phyloP scores from a whole-genome alignment of 2,113 vertebrate genomes.

The Raja brachyura region DNA sequence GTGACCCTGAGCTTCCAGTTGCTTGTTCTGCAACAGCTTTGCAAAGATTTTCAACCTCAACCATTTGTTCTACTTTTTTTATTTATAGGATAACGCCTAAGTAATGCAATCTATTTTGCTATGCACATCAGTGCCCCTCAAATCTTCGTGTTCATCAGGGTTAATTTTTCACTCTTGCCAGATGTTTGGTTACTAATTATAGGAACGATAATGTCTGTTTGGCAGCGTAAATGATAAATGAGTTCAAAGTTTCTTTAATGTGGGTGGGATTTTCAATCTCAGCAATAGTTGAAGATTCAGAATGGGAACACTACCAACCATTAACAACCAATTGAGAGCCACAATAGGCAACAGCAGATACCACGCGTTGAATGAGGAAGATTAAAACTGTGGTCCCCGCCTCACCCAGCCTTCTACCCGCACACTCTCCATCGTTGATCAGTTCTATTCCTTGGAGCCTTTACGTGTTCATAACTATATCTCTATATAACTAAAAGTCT shows the following conservation, averaged over 20 bases:
- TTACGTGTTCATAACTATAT: neutral
- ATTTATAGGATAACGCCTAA: too few relatives aligned
- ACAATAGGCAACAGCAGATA: neutral
- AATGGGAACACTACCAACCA: neutral
- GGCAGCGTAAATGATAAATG: slow-evolving; percentile 9
- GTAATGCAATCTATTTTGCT: neutral
- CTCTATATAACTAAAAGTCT: too few relatives aligned
- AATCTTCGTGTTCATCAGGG: neutral
- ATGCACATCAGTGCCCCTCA: neutral
- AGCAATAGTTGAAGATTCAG: neutral
- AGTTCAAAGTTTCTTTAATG: neutral
- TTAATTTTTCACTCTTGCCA: slow-evolving; percentile 1
- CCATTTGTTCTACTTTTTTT: neutral
- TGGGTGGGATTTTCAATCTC: neutral
- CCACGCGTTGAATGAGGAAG: neutral
- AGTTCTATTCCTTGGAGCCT: neutral
- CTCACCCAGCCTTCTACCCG: neutral
- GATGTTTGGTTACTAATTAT: neutral
- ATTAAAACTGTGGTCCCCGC: neutral
- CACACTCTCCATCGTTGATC: neutral
- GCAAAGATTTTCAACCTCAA: neutral
- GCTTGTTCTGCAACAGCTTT: neutral
- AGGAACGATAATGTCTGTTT: neutral
- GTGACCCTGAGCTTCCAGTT: too few relatives aligned
- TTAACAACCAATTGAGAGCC: neutral